These are phyloP conservation scores for Osmoderma eremita DNA, from an alignment of 2,888 invertebrate genomes.

Conservation along the genomic window DNA sequence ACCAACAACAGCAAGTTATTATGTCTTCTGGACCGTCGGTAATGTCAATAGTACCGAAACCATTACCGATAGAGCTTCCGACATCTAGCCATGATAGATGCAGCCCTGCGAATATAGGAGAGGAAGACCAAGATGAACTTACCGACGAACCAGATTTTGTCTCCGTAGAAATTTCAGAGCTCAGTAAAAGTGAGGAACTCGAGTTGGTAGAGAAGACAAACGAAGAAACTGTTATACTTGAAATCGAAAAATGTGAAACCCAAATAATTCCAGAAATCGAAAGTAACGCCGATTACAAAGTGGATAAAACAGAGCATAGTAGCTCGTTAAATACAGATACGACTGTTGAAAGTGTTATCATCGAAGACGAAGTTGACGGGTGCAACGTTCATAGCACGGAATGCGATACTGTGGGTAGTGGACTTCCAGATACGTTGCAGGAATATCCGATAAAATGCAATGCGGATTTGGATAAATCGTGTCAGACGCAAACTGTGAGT, in stretches of 20 bases:
- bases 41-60: slow-evolving; percentile 54
- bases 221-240: slow-evolving; percentile 32
- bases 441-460: slow-evolving; percentile 5
- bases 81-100: slow-evolving; percentile 18
- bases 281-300: slow-evolving; percentile 26
- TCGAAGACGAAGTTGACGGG: neutral
- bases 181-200: slow-evolving; percentile 11
- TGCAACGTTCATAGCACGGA: slow-evolving; percentile 1
- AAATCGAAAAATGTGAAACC: slow-evolving; percentile 38
- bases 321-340: neutral
- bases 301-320: slow-evolving; percentile 18
- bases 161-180: slow-evolving; percentile 15
- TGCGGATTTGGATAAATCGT: slow-evolving; percentile 62
- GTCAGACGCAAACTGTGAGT: slow-evolving; percentile 56
- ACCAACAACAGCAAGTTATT: slow-evolving; percentile 68
- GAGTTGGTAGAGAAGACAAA: slow-evolving; percentile 20
- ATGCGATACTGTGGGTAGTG: neutral
- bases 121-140: slow-evolving; percentile 30
- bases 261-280: slow-evolving; percentile 14
- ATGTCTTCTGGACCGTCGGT: slow-evolving; percentile 64
- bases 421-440: neutral
- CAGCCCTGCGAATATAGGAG: slow-evolving; percentile 1
- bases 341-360: neutral
- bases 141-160: slow-evolving; percentile 23
- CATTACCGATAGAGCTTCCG: slow-evolving; percentile 36